phyloP scores from a whole-genome alignment of 53 echinoderm and acorn worm genomes.

The Zoroaster sp. region DNA sequence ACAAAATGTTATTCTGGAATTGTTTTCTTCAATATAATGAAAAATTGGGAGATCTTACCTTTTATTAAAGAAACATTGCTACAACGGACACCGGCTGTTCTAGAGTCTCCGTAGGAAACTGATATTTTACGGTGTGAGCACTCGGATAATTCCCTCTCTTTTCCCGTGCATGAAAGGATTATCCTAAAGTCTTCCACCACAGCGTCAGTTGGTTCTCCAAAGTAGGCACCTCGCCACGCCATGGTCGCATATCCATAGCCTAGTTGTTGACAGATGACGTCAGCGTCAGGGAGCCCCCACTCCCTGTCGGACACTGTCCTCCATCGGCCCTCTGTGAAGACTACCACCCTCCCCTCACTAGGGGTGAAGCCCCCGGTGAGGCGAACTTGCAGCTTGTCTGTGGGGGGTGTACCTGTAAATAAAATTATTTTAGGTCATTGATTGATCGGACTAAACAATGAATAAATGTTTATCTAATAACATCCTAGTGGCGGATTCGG shows the following conservation, averaged over 20 bases:
- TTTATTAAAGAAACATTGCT: neutral
- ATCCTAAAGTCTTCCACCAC: neutral
- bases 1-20: too few species aligned
- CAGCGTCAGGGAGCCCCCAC: conserved; percentile 51
- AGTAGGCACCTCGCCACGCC: conserved; percentile 27
- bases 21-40: too few species aligned
- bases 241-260: conserved; percentile 36
- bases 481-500: too few species aligned
- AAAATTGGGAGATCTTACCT: neutral
- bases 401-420: neutral
- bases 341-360: conserved; percentile 46
- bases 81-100: conserved; percentile 29
- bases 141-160: neutral
- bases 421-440: too few species aligned
- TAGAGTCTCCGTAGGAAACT: neutral
- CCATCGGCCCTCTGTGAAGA: conserved; percentile 48
- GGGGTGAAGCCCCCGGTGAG: conserved; percentile 49
- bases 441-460: too few species aligned
- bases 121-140: neutral
- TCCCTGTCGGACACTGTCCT: conserved; percentile 49
- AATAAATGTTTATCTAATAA: too few species aligned
- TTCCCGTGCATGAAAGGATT: neutral
- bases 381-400: conserved; percentile 1
- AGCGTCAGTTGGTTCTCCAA: neutral
- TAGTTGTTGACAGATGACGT: conserved; percentile 59